Evolutionary conservation across 1,140 invertebrate genomes (phyloP), one percentile per base, ranked within the genome.

Genomic region (Zaprionus vittiger): DNA sequence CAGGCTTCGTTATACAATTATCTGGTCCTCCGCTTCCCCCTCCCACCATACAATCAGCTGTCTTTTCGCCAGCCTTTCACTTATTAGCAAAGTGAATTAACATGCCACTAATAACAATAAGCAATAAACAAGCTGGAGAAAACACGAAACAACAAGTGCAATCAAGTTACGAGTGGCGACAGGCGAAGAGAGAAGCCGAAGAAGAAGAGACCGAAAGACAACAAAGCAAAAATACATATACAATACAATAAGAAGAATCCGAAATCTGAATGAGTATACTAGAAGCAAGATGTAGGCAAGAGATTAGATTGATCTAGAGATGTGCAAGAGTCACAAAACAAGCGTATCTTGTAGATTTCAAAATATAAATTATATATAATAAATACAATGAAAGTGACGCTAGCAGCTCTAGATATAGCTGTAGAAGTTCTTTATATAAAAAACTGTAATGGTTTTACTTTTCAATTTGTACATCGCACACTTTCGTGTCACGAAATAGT

Each of bases 1-100:
- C 17, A n/a, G 52, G 38, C 22, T 37, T 20, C 11, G 41, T 64
- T 77, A 59, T 66, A 55, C 63, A 79, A 79, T 67, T 76, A 67
- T 52, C 55, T 67, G 59, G 15, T 7, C 41, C n/a, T n/a, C n/a
- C 41, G 15, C n/a, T n/a, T 7, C n/a, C n/a, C 6, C n/a, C 41
- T 7, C n/a, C n/a, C 2, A 7, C 22, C 38, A 57, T 15, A 57
- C 37, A 62, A 74, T 74, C 68, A 68, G 57, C 60, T 69, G 54
- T 41, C 41, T 17, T 49, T 34, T 34, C 67, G 63, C 54, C 56
- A 62, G 78, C 84, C 84, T 84, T 89, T 87, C 85, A 89, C 84
- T 89, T 87, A 84, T 89, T 89, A 87, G 79, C 84, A 73, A 87
- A 87, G 80, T 75, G 66, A 89, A 87, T 87, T 83, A 87, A 89